phyloP scores from a whole-genome alignment of 2,113 vertebrate species.

The Toxotes jaculatrix region DNA sequence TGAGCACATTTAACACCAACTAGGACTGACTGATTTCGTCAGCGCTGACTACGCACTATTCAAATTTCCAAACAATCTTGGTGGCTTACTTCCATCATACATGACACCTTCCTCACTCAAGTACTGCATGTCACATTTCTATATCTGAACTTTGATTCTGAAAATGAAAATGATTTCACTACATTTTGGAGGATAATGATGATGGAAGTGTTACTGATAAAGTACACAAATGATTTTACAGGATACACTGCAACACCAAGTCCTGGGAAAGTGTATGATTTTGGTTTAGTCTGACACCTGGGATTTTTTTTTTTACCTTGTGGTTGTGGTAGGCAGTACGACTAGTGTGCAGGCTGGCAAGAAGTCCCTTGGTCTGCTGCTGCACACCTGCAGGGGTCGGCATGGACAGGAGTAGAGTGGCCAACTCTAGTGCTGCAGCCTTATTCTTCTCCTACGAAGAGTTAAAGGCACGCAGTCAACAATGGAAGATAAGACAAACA shows the following conservation, averaged over 20 bases:
- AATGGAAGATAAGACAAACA: not conserved
- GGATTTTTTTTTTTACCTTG: slow-evolving; percentile 86
- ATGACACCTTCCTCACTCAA: too few relatives aligned
- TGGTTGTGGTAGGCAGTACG: slow-evolving; percentile 98
- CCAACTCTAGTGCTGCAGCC: slow-evolving; percentile 92
- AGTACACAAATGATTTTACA: not conserved
- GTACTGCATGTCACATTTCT: too few relatives aligned
- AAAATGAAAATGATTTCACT: too few relatives aligned
- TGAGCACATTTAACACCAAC: not conserved
- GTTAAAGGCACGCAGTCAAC: slow-evolving; percentile 4
- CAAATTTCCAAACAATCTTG: too few relatives aligned
- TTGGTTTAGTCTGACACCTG: not conserved
- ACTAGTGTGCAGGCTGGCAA: slow-evolving; percentile 97
- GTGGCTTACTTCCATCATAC: too few relatives aligned
- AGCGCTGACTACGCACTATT: too few relatives aligned
- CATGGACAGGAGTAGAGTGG: slow-evolving; percentile 94
- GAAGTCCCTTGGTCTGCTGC: slow-evolving; percentile 96
- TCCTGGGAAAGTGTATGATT: not conserved
- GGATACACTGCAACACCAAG: not conserved
- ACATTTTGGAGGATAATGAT: too few relatives aligned
- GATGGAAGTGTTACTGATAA: not conserved
- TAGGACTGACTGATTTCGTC: not conserved
- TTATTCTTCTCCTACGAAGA: slow-evolving; percentile 94
- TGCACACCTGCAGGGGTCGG: slow-evolving; percentile 96
- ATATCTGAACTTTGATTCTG: too few relatives aligned